Percentiles rank a stretch among this genome's conserved stretches.
phyloP scores from a whole-genome alignment of 2,113 vertebrate species.

The Orycteropus afer region DNA sequence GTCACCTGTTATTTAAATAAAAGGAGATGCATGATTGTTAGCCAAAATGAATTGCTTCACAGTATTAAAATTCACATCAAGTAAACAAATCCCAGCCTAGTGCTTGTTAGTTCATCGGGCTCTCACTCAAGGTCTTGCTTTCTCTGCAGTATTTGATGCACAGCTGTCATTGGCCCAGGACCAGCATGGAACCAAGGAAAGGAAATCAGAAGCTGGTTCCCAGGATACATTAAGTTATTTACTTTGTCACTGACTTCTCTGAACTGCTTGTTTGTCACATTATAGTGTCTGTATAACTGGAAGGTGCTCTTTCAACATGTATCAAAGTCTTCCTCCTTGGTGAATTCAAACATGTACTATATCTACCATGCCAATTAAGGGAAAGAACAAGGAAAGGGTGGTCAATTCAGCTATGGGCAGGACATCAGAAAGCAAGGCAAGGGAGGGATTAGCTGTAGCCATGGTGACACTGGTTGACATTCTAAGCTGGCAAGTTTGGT shows the following conservation, averaged over 20 bases:
- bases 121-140: background rate
- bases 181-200: background rate
- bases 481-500: background rate
- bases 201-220: background rate
- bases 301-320: background rate
- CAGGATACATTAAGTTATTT: background rate
- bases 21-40: background rate
- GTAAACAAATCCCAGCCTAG: background rate
- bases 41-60: background rate
- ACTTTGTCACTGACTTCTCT: background rate
- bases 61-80: background rate
- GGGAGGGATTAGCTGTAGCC: background rate
- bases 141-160: background rate
- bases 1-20: background rate
- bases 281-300: background rate
- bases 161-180: background rate
- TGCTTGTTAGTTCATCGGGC: background rate
- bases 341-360: background rate
- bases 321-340: background rate
- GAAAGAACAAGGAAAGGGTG: background rate
- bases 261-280: background rate
- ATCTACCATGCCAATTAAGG: background rate
- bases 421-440: background rate
- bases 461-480: background rate
- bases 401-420: background rate